A percentile compares a stretch with the other conserved stretches of the same genome.
phyloP scores from a whole-genome alignment of 2,888 invertebrate genomes.

The Hermodice carunculata region DNA sequence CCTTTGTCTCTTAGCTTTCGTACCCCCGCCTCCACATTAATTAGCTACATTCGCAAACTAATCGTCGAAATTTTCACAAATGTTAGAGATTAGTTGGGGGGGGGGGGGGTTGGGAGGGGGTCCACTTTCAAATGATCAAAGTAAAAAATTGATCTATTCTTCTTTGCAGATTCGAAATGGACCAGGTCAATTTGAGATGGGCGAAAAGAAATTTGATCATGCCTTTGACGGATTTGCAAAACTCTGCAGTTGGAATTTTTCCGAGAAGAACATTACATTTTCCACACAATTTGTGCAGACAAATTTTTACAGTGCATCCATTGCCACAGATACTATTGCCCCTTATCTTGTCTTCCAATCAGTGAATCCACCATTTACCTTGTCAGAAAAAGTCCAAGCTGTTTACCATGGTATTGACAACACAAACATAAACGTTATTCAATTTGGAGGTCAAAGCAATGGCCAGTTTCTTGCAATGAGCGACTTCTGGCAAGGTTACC shows the following conservation, averaged over 20 bases:
- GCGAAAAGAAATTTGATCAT: constrained; percentile 47
- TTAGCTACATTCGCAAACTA: too few species aligned
- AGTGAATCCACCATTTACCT: constrained; percentile 51
- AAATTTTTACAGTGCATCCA: constrained; percentile 51
- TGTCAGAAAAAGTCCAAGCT: constrained; percentile 48
- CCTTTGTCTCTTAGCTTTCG: too few species aligned
- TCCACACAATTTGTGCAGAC: constrained; percentile 51
- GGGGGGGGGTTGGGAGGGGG: too few species aligned
- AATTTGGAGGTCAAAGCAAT: constrained; percentile 34
- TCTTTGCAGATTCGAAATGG: constrained; percentile 70
- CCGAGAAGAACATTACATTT: constrained; percentile 44
- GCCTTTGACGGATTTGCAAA: constrained; percentile 58
- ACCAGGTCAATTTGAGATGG: constrained; percentile 54
- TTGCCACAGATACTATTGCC: constrained; percentile 45
- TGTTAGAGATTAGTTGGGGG: too few species aligned
- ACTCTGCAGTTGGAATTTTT: constrained; percentile 51
- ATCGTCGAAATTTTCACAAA: too few species aligned
- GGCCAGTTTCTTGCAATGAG: constrained; percentile 49
- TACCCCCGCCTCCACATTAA: too few species aligned
- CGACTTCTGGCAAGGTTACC: constrained; percentile 62
- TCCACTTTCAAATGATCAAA: too few species aligned
- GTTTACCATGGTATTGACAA: constrained; percentile 60
- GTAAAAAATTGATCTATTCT: too few species aligned
- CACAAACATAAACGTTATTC: constrained; percentile 61
- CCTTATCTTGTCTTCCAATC: constrained; percentile 59